Evolutionary conservation across 2,797 vertebrate species (phyloP).

Genomic region (Acanthis flammea): DNA sequence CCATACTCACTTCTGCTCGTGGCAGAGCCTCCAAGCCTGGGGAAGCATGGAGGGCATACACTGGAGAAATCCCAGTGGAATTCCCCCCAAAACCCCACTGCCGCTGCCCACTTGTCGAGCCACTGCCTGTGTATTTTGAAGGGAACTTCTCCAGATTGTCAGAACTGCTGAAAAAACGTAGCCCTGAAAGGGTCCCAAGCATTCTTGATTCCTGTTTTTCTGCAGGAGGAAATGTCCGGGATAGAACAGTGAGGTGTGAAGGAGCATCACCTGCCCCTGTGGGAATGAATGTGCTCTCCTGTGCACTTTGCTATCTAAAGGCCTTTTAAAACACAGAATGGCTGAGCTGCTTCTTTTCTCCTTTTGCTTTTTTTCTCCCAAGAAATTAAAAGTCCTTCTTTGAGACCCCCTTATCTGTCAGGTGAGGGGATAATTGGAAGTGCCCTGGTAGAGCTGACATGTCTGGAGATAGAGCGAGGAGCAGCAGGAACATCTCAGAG

Average conservation of each 20-base stretch:
- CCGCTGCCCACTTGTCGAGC: not conserved
- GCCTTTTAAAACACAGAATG: not conserved
- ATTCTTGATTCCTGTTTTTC: not conserved
- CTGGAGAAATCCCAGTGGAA: not conserved
- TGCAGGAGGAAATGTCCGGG: not conserved
- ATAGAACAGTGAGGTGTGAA: not conserved
- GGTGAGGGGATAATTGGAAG: not conserved
- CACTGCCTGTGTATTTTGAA: not conserved
- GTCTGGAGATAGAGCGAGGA: not conserved
- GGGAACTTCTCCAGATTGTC: not conserved
- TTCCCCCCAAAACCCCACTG: not conserved
- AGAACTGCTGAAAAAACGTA: not conserved
- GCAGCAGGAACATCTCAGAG: not conserved
- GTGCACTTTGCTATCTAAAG: not conserved
- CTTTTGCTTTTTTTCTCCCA: not conserved
- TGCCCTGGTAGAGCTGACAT: not conserved
- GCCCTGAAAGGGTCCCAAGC: not conserved
- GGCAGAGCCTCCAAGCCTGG: rapidly evolving
- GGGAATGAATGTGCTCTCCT: not conserved
- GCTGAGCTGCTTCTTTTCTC: not conserved
- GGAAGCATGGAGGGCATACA: not conserved
- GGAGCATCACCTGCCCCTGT: not conserved
- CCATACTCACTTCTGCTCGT: rapidly evolving
- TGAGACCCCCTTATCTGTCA: not conserved
- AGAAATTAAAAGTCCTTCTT: not conserved